Evolutionary conservation across 2,797 vertebrate species (phyloP).

Genomic region (Alectoris magna): DNA sequence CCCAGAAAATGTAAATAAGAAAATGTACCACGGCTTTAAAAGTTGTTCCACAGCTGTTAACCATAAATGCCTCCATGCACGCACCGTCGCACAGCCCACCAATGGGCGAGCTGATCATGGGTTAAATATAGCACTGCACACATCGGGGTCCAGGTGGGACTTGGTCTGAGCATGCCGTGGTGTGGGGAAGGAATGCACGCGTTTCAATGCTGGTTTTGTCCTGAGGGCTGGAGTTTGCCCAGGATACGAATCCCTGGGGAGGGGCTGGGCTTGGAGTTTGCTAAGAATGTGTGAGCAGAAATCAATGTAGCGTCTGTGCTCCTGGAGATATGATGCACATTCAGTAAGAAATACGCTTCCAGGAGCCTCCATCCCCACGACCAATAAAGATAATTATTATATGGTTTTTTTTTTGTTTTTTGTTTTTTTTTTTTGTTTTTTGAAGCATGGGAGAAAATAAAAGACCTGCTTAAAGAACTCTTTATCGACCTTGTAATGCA

Average conservation of each 20-base stretch:
- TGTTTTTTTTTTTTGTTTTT: background rate
- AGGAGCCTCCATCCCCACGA: constrained; percentile 10
- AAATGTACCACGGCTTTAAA: background rate
- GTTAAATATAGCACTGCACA: background rate
- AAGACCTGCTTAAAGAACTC: background rate
- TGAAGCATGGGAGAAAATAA: background rate
- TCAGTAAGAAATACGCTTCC: constrained; percentile 55
- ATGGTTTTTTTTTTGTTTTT: background rate
- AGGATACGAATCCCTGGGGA: constrained; percentile 58
- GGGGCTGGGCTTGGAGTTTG: background rate
- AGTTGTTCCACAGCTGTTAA: background rate
- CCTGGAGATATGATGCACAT: constrained; percentile 9
- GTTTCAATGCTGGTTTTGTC: constrained; percentile 77
- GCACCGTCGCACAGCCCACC: background rate
- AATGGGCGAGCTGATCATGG: background rate
- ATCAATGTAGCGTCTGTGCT: constrained; percentile 53
- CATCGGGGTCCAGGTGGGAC: constrained; percentile 1
- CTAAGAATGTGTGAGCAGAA: constrained; percentile 51
- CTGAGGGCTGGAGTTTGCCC: constrained; percentile 63
- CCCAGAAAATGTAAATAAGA: background rate
- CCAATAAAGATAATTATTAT: background rate
- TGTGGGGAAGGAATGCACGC: constrained; percentile 61
- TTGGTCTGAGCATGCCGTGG: constrained; percentile 24
- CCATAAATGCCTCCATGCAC: background rate
- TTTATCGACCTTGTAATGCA: background rate